Conservation (phyloP, 2,113 vertebrate species). For the Herpailurus yagouaroundi region DNA sequence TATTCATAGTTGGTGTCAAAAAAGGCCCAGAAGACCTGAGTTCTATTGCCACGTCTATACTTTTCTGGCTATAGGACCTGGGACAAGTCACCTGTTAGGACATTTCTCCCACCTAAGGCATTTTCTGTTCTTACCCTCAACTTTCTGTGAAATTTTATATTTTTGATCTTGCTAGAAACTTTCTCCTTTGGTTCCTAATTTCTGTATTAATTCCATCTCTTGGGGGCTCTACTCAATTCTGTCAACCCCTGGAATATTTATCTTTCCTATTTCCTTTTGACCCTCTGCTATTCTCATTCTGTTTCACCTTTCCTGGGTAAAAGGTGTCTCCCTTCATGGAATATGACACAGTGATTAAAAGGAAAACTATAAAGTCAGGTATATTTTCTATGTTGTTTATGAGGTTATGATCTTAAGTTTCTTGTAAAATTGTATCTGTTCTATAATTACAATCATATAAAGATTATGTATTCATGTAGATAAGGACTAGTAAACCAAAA, state of each 20-base stretch:
- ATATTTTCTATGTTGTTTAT: background rate
- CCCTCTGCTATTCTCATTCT: background rate
- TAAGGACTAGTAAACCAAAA: background rate
- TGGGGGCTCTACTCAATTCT: background rate
- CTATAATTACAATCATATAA: background rate
- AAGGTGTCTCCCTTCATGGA: background rate
- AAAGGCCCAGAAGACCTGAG: background rate
- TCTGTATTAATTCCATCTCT: background rate
- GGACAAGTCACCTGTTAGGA: background rate
- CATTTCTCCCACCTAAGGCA: background rate
- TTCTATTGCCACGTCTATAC: background rate
- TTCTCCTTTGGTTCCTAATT: constrained; percentile 4
- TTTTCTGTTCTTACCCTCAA: background rate
- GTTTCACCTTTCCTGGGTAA: background rate
- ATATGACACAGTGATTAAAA: background rate
- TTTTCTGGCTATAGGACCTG: background rate
- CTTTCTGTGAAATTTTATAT: background rate
- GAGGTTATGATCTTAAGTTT: background rate
- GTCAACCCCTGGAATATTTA: background rate
- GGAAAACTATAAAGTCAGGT: background rate
- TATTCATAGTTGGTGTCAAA: background rate
- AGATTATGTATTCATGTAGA: background rate
- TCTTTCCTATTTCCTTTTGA: background rate
- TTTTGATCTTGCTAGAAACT: background rate
- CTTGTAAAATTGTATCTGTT: background rate